Conservation (phyloP, 1,140 invertebrate genomes). For the Drosophila kurseongensis region DNA sequence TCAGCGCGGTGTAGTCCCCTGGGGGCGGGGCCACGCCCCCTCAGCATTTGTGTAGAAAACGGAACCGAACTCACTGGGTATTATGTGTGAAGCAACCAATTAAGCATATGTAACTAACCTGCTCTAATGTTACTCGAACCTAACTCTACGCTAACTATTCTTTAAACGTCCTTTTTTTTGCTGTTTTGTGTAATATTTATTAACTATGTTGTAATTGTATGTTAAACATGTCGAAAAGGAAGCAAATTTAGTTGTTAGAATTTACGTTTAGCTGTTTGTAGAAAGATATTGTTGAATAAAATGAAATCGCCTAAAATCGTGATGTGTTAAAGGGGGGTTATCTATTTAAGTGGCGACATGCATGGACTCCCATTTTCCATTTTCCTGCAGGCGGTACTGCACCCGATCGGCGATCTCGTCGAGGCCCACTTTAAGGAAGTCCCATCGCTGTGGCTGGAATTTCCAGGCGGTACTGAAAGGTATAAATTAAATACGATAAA, state of each 20-base stretch:
- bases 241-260: slow-evolving; percentile 66
- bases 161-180: slow-evolving; percentile 50
- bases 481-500: too few relatives aligned
- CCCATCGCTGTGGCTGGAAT: slow-evolving; percentile 63
- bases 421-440: slow-evolving; percentile 64
- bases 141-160: slow-evolving; percentile 22
- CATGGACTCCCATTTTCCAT: slow-evolving; percentile 54
- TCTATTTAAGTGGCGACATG: slow-evolving; percentile 59
- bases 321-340: background rate
- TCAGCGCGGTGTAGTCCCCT: slow-evolving; percentile 81
- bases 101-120: slow-evolving; percentile 39
- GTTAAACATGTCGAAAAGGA: slow-evolving; percentile 38
- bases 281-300: slow-evolving; percentile 73
- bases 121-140: slow-evolving; percentile 46
- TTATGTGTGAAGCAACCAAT: slow-evolving; percentile 54
- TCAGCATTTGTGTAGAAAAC: slow-evolving; percentile 45
- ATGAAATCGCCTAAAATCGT: slow-evolving; percentile 24
- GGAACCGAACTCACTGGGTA: slow-evolving; percentile 52
- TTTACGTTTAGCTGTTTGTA: slow-evolving; percentile 64
- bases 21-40: slow-evolving; percentile 1
- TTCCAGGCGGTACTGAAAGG: slow-evolving; percentile 69
- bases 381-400: slow-evolving; percentile 56
- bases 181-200: slow-evolving; percentile 83
- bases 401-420: slow-evolving; percentile 70
- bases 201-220: slow-evolving; percentile 66